Base-by-base conservation (phyloP, 2,113 vertebrate genomes). In the Scomber japonicus region DNA sequence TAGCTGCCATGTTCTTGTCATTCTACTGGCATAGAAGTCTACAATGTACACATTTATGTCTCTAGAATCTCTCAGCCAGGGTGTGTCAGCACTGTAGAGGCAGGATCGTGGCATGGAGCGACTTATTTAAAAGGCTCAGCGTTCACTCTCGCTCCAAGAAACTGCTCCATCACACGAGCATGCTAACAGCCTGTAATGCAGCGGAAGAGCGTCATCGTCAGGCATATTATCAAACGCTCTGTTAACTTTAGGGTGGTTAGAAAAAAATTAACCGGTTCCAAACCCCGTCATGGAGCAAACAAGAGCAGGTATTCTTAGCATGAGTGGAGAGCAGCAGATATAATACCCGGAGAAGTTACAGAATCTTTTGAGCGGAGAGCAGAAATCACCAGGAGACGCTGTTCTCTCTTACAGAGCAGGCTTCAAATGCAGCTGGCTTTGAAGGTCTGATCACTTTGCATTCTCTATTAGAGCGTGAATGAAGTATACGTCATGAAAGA, bases 1-100 rank as follows among this genome's bases (percentile, higher is more conserved):
- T 64, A 84, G 88, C 89, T 91, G 88, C 87, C 91, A 88, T 88
- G 87, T 75, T 72, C 53, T 78, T 69, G 48, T 78, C 57, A 49
- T 72, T 75, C 14, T 66, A 81, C 76, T 71, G 77, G 78, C 77
- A 81, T 75, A 75, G 75, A 87, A 78, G 76, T 86, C 78, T 81
- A 85, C 76, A 86, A 79, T 75, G 48, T 78, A 70, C 61, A 73
- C 59, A 13, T 53, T 17, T 57, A 35, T 85, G 75, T 86, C 66
- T 17, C 31, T 17, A 59, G 46, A 27, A 46, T 85, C 55, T 72
- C 53, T 81, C 57, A 74, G 76, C 68, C 63, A 71, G 67, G 59
- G 66, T 61, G 30, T 64, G 59, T 68, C 49, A 69, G 72, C 62
- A 11, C 57, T 35, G 27, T 1, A 40, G 60, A n/a, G 35, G 61